Evolutionary conservation across 2,797 vertebrate species (phyloP).

Genomic region (Myotis planiceps): DNA sequence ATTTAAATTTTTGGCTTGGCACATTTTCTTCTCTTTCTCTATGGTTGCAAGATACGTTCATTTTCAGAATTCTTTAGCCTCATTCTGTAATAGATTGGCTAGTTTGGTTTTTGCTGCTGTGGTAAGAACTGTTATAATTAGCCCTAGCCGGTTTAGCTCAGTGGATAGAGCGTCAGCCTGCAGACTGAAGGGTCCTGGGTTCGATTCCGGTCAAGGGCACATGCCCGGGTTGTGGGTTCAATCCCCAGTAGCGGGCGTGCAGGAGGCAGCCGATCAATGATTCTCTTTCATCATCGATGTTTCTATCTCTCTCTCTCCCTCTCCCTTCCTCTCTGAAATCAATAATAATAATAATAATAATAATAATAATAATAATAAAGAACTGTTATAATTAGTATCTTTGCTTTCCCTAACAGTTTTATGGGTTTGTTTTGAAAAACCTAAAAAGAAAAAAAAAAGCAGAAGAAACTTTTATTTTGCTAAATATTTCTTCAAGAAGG

Average conservation of each 20-base stretch:
- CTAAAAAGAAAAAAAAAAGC: not conserved
- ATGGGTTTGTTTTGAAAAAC: constrained; percentile 47
- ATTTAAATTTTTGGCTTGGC: not conserved
- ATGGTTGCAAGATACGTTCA: not conserved
- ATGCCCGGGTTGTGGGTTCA: no score
- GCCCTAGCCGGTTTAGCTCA: no score
- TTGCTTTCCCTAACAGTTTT: constrained; percentile 25
- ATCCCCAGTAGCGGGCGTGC: no score
- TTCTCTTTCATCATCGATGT: no score
- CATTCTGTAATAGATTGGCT: constrained; percentile 1
- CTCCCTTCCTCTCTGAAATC: no score
- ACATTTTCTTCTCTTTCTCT: constrained; percentile 1
- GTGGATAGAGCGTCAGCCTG: no score
- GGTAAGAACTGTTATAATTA: not conserved
- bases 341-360: not conserved
- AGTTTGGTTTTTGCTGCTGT: constrained; percentile 24
- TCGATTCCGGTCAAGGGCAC: no score
- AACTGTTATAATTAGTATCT: not conserved
- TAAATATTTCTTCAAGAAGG: constrained; percentile 51
- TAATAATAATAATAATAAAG: not conserved
- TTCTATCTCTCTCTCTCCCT: no score
- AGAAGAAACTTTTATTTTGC: constrained; percentile 8
- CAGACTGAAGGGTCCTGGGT: no score
- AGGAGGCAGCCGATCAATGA: no score
- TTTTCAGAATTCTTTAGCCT: constrained; percentile 41